These are phyloP conservation scores for Druon quercuslanigerum DNA, from an alignment of 1,140 invertebrate genomes.

Conservation along the genomic window DNA sequence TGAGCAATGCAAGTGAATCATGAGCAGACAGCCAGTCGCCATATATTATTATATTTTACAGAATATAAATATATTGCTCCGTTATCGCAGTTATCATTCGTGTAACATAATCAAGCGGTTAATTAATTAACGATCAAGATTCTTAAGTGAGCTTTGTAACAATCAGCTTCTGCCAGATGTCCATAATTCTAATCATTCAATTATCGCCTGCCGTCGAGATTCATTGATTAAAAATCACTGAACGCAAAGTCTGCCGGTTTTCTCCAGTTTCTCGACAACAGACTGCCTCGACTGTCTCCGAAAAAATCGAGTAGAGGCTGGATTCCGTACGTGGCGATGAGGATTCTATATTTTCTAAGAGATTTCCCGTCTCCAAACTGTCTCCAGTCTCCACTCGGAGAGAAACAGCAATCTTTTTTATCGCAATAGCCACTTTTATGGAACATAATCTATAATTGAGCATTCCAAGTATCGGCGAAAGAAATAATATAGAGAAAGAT, in stretches of 20 bases:
- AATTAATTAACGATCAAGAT: slow-evolving; percentile 28
- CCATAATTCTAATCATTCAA: slow-evolving; percentile 8
- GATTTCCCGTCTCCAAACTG: slow-evolving; percentile 9
- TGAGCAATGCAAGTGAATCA: neutral
- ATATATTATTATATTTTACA: slow-evolving; percentile 68
- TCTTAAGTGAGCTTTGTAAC: slow-evolving; percentile 30
- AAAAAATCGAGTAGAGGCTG: slow-evolving; percentile 25
- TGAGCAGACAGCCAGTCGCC: slow-evolving; percentile 48
- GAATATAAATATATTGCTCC: slow-evolving; percentile 66
- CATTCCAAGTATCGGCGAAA: slow-evolving; percentile 55
- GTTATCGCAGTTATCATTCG: slow-evolving; percentile 63
- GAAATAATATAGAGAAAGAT: slow-evolving; percentile 36
- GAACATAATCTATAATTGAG: slow-evolving; percentile 50
- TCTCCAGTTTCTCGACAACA: slow-evolving; percentile 6
- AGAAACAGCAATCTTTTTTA: slow-evolving; percentile 30
- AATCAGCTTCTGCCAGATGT: slow-evolving; percentile 30
- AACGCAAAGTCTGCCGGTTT: slow-evolving; percentile 10
- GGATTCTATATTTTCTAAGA: slow-evolving; percentile 31
- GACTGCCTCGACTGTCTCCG: slow-evolving; percentile 19
- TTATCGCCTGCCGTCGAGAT: slow-evolving; percentile 18
- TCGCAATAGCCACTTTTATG: slow-evolving; percentile 44
- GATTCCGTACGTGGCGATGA: neutral
- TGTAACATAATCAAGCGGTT: slow-evolving; percentile 39
- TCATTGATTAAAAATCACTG: slow-evolving; percentile 21
- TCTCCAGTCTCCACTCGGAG: slow-evolving; percentile 24